Evolutionary conservation across 2,888 invertebrate genomes (phyloP).

Genomic region (Leuctra nigra): DNA sequence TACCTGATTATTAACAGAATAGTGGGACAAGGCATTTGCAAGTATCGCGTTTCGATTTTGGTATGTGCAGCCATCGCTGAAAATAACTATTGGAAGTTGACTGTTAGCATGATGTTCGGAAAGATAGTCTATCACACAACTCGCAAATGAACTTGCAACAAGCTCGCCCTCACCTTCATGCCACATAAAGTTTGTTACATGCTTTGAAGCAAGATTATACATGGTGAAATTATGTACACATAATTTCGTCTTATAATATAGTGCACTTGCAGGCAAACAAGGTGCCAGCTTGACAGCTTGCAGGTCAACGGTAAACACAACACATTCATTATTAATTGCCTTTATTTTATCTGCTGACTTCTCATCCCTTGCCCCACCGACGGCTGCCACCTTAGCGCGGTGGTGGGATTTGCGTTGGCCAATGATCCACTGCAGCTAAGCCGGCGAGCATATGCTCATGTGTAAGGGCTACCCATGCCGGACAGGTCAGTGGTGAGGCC

Average conservation of each 20-base stretch:
- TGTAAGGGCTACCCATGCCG: no score
- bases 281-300: constrained; percentile 32
- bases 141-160: constrained; percentile 31
- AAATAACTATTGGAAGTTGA: constrained; percentile 30
- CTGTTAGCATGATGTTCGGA: neutral
- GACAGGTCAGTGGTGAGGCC: no score
- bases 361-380: constrained; percentile 29
- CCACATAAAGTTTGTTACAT: constrained; percentile 31
- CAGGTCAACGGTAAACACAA: constrained; percentile 31
- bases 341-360: constrained; percentile 28
- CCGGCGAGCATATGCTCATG: no score
- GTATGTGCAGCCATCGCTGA: no score
- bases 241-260: constrained; percentile 34
- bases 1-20: constrained; percentile 29
- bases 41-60: constrained; percentile 30
- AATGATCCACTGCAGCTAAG: no score
- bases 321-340: constrained; percentile 23
- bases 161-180: constrained; percentile 29
- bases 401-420: no score
- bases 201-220: constrained; percentile 30
- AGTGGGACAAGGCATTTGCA: constrained; percentile 33
- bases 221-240: constrained; percentile 33
- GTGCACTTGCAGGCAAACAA: constrained; percentile 26
- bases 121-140: constrained; percentile 28
- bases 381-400: no score